phyloP scores from a whole-genome alignment of 2,888 invertebrate genomes.

The Chrysomela aeneicollis region DNA sequence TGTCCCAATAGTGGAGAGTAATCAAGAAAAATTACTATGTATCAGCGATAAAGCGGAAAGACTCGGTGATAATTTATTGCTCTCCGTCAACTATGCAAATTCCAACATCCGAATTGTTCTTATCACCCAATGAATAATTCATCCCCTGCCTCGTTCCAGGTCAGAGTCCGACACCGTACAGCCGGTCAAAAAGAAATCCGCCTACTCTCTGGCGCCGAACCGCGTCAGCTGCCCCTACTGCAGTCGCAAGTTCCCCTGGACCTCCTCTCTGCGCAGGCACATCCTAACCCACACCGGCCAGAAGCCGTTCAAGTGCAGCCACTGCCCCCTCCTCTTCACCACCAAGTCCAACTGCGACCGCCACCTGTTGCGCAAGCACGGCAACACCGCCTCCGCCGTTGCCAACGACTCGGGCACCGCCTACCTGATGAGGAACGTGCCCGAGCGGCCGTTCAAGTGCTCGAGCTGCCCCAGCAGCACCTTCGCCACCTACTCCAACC shows the following conservation, averaged over 20 bases:
- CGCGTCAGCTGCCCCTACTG: conserved; percentile 94
- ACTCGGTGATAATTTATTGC: not conserved
- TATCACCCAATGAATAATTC: not conserved
- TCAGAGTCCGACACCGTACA: conserved; percentile 73
- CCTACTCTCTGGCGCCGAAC: conserved; percentile 94
- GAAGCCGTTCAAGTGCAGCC: conserved; percentile 94
- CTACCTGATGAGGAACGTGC: conserved; percentile 71
- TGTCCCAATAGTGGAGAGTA: not conserved
- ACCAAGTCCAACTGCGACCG: conserved; percentile 98
- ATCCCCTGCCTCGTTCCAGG: conserved; percentile 60
- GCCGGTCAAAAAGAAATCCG: conserved; percentile 85
- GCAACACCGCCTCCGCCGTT: conserved; percentile 63
- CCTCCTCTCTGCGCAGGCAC: conserved; percentile 92
- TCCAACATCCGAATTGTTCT: not conserved
- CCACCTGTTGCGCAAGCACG: conserved; percentile 89
- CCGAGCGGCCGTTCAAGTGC: conserved; percentile 82
- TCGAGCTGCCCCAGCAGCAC: conserved; percentile 83
- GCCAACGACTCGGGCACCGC: conserved; percentile 53
- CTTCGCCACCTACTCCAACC: conserved; percentile 79
- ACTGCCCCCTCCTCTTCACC: conserved; percentile 92
- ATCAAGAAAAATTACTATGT: not conserved
- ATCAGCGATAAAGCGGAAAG: not conserved
- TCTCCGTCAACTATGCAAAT: not conserved
- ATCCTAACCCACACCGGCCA: conserved; percentile 95
- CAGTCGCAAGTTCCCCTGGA: conserved; percentile 95